Evolutionary conservation across 2,888 invertebrate species (phyloP), one percentile per base, ranked within the genome.

Genomic region (Xanthorhoe designata): DNA sequence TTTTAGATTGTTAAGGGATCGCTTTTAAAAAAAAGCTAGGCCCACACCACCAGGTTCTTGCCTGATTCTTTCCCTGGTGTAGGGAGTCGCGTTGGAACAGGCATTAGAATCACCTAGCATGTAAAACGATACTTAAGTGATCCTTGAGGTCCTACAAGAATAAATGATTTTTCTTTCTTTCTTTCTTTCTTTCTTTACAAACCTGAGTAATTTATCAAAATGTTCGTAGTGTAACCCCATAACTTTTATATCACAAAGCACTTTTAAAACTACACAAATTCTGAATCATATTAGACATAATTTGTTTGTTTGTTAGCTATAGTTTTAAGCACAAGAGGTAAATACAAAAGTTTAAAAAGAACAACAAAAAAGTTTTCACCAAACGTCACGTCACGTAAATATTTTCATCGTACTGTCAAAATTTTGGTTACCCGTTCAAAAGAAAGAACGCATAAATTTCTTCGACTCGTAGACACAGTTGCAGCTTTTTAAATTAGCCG

Each of bases 391-490:
- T 80, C 82, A 85, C 81, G 79, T 87, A 87, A 87, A 86, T 87
- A 88, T 87, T 87, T 88, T 86, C 82, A 83, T 82, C 60, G 79
- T 88, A 84, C 88, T 91, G 91, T 91, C 91, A 91, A 91, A 89
- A 85, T 81, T n/a, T 83, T 77, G 76, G 78, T 79, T 80, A 85
- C 59, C 78, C 84, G 75, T 74, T 69, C 69, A 69, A 74, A 75
- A 74, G 5, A 68, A 76, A 78, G 63, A 58, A 68, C 63, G 75
- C 76, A 72, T 66, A 67, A 55, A 66, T 68, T 54, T 68, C 58
- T 65, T 68, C 59, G 50, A 61, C 50, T 42, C 47, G 50, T 68
- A 59, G 60, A 61, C 8, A 56, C 61, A 66, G 53, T 45, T 38
- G 58, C 53, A 50, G 47, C 82, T 73, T 78, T 78, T 78, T 59